phyloP scores from a whole-genome alignment of 2,888 invertebrate genomes.

The Patella pellucida region DNA sequence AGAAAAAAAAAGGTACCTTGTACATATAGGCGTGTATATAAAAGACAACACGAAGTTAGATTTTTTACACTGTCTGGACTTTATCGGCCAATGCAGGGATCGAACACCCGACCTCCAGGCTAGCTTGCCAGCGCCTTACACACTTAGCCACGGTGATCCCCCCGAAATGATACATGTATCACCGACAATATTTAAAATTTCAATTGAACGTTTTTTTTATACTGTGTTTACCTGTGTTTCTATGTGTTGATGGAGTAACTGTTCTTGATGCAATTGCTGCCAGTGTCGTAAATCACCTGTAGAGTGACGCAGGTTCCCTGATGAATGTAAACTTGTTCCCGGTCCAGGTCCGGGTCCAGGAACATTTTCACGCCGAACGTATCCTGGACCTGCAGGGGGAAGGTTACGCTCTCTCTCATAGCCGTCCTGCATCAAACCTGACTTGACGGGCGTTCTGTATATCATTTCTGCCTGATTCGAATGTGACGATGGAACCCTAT shows the following conservation, averaged over 20 bases:
- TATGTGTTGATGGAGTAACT: constrained; percentile 44
- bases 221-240: constrained; percentile 39
- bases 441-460: background rate
- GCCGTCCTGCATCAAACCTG: background rate
- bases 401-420: background rate
- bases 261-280: constrained; percentile 59
- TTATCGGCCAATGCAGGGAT: too few species aligned
- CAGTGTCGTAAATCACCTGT: constrained; percentile 54
- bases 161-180: too few species aligned
- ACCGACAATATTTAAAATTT: too few species aligned
- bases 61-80: too few species aligned
- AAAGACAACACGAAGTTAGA: too few species aligned
- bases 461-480: background rate
- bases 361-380: background rate
- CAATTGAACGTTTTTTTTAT: too few species aligned
- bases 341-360: background rate
- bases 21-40: too few species aligned
- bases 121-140: too few species aligned
- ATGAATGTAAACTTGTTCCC: background rate
- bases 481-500: background rate
- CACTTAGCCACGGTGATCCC: too few species aligned
- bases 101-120: too few species aligned
- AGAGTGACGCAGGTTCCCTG: background rate
- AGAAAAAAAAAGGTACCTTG: too few species aligned
- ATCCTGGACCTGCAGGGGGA: background rate